Conservation (phyloP, 2,888 invertebrate species). For the Pocota personata region DNA sequence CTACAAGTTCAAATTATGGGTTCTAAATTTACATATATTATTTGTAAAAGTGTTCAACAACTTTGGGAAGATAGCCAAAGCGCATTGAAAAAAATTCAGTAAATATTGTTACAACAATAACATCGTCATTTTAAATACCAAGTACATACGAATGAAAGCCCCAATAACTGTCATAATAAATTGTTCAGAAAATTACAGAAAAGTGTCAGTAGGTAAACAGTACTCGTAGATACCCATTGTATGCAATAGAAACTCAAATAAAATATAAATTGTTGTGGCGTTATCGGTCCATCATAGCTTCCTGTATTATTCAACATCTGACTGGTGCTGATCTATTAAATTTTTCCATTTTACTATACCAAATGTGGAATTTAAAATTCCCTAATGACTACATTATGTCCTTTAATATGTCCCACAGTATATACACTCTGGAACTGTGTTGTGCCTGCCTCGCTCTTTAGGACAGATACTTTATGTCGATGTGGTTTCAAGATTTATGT, state of each 20-base stretch:
- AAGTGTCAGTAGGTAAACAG: too few species aligned
- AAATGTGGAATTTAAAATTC: conserved; percentile 70
- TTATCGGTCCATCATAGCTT: background rate
- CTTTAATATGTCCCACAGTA: conserved; percentile 36
- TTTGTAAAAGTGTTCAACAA: too few species aligned
- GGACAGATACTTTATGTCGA: conserved; percentile 64
- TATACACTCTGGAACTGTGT: conserved; percentile 18
- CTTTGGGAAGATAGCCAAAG: too few species aligned
- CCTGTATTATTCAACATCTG: conserved; percentile 22
- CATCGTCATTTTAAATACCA: too few species aligned
- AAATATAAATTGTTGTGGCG: too few species aligned
- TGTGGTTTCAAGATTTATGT: conserved; percentile 74
- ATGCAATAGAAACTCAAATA: background rate
- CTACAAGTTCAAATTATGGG: too few species aligned
- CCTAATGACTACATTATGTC: conserved; percentile 67
- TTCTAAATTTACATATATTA: too few species aligned
- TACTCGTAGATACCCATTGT: background rate
- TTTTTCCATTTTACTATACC: conserved; percentile 41
- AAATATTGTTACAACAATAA: too few species aligned
- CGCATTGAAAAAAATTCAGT: too few species aligned
- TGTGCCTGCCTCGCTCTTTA: conserved; percentile 19
- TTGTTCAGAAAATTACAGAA: too few species aligned
- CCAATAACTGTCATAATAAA: too few species aligned
- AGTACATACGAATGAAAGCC: too few species aligned
- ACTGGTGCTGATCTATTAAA: conserved; percentile 49